A percentile compares a stretch with the other conserved stretches of the same genome.
phyloP scores from a whole-genome alignment of 1,140 invertebrate species.

The Caerostris darwini region DNA sequence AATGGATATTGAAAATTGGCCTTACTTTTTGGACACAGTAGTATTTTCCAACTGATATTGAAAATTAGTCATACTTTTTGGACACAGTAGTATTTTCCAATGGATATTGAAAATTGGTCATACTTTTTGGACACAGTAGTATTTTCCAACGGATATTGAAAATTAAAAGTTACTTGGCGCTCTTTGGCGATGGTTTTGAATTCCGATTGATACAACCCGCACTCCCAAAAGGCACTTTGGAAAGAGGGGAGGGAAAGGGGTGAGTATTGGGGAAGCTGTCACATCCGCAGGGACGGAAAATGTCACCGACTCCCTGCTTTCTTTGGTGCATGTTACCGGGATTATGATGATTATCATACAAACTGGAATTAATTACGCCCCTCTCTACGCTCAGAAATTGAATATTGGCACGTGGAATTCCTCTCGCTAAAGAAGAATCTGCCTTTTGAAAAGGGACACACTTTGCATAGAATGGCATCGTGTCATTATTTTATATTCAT shows the following conservation, averaged over 20 bases:
- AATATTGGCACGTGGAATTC: constrained; percentile 61
- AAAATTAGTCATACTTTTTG: too few species aligned
- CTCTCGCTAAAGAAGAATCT: constrained; percentile 15
- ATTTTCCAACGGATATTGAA: too few species aligned
- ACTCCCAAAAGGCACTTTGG: constrained; percentile 8
- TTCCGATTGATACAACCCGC: constrained; percentile 41
- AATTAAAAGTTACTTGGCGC: neutral
- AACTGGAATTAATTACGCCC: constrained; percentile 75
- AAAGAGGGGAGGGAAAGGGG: constrained; percentile 5
- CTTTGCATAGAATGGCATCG: constrained; percentile 72
- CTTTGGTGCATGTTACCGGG: constrained; percentile 71
- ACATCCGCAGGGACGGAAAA: constrained; percentile 47
- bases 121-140: too few species aligned
- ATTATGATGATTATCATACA: constrained; percentile 77
- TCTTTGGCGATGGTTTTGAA: constrained; percentile 40
- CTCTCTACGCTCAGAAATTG: constrained; percentile 47
- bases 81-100: too few species aligned
- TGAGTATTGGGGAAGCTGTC: constrained; percentile 73
- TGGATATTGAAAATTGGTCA: too few species aligned
- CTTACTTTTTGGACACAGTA: too few species aligned
- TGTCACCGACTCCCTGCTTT: constrained; percentile 62
- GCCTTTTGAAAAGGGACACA: constrained; percentile 57
- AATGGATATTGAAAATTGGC: too few species aligned
- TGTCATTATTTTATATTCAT: constrained; percentile 76
- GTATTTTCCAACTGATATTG: too few species aligned